Conservation (phyloP, 2,888 invertebrate genomes). For the Pemphredon lugubris region DNA sequence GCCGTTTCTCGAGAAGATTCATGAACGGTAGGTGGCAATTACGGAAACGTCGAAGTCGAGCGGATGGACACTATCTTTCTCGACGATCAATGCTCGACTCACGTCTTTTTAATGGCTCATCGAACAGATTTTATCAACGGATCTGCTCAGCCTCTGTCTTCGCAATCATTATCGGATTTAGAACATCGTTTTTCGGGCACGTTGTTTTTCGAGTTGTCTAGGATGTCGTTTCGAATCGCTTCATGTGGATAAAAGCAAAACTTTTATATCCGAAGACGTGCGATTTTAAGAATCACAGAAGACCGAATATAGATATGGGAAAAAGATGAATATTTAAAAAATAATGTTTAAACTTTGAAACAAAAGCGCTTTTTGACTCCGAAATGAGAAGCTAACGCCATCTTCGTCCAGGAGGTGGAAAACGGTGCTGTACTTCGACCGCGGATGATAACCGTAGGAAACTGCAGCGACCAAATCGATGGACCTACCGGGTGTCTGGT, state of each 20-base stretch:
- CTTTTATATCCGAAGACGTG: too few species aligned
- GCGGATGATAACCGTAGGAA: conserved; percentile 72
- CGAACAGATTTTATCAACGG: conserved; percentile 32
- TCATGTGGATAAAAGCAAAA: too few species aligned
- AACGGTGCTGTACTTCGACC: conserved; percentile 55
- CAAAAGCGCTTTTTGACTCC: too few species aligned
- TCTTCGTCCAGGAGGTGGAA: conserved; percentile 50
- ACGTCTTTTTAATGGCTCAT: conserved; percentile 54
- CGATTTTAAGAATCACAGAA: too few species aligned
- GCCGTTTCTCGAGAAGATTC: conserved; percentile 23
- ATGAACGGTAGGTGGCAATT: conserved; percentile 61
- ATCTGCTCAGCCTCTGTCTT: conserved; percentile 4
- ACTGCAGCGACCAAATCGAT: conserved; percentile 61
- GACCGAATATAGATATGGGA: too few species aligned
- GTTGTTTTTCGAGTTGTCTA: too few species aligned
- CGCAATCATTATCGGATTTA: too few species aligned
- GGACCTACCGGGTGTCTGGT: conserved; percentile 43
- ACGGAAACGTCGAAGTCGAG: conserved; percentile 67
- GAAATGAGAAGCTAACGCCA: conserved; percentile 60
- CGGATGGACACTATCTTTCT: conserved; percentile 52
- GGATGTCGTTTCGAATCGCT: too few species aligned
- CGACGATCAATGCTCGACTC: conserved; percentile 49
- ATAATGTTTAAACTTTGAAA: too few species aligned
- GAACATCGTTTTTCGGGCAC: too few species aligned
- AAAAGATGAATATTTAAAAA: too few species aligned